Percentiles rank a stretch among this genome's conserved stretches.
Evolutionary conservation across 2,113 vertebrate genomes (phyloP).

Genomic region (Psittacus erithacus): DNA sequence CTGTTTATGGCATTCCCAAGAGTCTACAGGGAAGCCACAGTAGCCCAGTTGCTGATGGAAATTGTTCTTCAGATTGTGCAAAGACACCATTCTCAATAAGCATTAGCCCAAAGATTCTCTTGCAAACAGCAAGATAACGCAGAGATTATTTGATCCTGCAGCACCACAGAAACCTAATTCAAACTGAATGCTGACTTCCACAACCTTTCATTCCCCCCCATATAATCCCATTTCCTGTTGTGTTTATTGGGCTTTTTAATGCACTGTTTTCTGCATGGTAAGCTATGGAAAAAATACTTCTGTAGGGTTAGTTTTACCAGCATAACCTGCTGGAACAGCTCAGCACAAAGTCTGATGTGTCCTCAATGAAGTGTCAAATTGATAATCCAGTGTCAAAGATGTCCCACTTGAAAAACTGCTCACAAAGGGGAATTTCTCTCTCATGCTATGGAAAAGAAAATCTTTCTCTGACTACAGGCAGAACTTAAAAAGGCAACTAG

Average conservation of each 20-base stretch:
- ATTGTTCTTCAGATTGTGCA: not conserved
- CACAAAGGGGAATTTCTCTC: not conserved
- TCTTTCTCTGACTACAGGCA: not conserved
- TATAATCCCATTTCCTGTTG: not conserved
- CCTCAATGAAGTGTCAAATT: not conserved
- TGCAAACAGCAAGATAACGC: not conserved
- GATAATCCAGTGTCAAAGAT: not conserved
- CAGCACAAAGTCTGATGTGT: not conserved
- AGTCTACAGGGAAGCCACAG: not conserved
- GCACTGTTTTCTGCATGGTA: not conserved
- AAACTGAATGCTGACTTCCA: not conserved
- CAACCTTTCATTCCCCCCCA: not conserved
- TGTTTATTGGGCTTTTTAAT: not conserved
- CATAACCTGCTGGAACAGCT: not conserved
- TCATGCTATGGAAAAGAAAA: not conserved
- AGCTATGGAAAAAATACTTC: not conserved
- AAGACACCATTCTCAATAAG: not conserved
- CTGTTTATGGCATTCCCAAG: not conserved
- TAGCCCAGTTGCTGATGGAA: not conserved
- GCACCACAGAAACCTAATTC: not conserved
- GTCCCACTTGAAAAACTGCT: not conserved
- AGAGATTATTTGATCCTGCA: not conserved
- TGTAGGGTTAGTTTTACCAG: not conserved
- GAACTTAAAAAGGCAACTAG: not conserved
- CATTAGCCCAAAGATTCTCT: not conserved